Conservation (phyloP, 2,797 vertebrate genomes). For the Helicolenus hilgendorfi region DNA sequence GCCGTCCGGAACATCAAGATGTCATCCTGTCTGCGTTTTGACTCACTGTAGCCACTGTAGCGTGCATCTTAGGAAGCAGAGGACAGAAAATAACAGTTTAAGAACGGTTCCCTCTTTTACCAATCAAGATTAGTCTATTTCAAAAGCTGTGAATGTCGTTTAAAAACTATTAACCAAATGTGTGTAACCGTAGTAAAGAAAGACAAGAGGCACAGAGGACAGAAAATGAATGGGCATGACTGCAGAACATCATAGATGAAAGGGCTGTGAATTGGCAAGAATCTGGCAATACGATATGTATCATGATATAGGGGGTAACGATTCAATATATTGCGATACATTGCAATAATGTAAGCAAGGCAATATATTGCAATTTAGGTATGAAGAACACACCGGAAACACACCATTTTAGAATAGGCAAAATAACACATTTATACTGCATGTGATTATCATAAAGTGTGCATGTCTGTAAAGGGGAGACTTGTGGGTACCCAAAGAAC, state of each 20-base stretch:
- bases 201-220: not conserved
- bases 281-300: no score
- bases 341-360: no score
- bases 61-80: constrained; percentile 1
- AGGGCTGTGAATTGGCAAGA: no score
- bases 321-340: no score
- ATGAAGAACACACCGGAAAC: no score
- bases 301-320: no score
- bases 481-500: no score
- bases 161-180: not conserved
- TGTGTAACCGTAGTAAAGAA: not conserved
- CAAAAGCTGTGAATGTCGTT: not conserved
- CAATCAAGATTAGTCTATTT: not conserved
- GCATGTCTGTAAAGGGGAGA: no score
- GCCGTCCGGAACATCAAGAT: constrained; percentile 24
- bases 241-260: not conserved
- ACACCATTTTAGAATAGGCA: no score
- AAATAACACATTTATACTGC: no score
- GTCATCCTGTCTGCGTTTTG: constrained; percentile 31
- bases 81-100: not conserved
- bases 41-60: constrained; percentile 12
- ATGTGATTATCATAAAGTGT: no score
- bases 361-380: no score
- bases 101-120: not conserved
- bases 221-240: not conserved